Conservation (phyloP, 2,888 invertebrate species). For the Rhingia campestris region DNA sequence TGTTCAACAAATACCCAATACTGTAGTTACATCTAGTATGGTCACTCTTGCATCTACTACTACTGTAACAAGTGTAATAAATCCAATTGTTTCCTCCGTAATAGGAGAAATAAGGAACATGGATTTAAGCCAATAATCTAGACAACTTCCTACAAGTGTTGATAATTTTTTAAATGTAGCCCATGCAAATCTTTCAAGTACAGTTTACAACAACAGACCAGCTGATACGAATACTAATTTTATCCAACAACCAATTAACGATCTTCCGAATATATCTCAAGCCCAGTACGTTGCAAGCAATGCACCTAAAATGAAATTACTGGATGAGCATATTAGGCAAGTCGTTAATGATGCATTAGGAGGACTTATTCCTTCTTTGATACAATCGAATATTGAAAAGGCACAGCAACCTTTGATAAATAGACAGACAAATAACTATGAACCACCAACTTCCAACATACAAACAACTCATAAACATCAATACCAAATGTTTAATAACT, state of each 20-base stretch:
- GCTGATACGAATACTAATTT: neutral
- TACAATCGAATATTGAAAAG: neutral
- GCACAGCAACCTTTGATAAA: neutral
- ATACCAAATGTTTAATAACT: neutral
- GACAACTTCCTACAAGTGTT: neutral
- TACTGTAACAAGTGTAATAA: neutral
- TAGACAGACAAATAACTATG: neutral
- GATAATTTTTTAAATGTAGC: neutral
- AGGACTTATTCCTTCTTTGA: neutral
- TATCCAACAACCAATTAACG: neutral
- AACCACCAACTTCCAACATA: neutral
- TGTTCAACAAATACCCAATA: neutral
- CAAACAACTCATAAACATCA: neutral
- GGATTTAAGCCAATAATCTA: neutral
- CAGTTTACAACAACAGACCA: neutral
- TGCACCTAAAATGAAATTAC: neutral
- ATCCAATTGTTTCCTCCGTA: neutral
- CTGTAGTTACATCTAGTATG: neutral
- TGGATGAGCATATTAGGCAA: neutral
- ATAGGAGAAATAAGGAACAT: neutral
- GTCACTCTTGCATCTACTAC: neutral
- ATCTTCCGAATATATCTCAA: neutral
- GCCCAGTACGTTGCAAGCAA: neutral
- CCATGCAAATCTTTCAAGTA: neutral
- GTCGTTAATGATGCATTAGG: neutral